Base-by-base conservation (phyloP, 2,797 vertebrate genomes). In the Cuniculus paca region DNA sequence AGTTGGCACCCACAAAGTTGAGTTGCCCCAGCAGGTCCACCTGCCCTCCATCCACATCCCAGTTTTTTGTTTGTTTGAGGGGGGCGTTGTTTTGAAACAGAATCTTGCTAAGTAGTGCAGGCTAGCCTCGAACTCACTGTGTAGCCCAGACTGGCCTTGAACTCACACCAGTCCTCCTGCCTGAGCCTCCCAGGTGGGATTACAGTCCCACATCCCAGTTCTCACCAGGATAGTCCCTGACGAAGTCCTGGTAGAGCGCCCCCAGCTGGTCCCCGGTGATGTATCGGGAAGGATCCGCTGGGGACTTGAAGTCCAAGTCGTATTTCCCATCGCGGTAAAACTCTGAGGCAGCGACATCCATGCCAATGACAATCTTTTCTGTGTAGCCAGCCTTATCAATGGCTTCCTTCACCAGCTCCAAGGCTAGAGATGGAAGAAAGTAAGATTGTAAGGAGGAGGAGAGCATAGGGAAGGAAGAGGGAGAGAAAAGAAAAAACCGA, bases 271-370 rank as follows among this genome's bases (percentile, higher is more conserved):
- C 99, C 3, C 98, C 99, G 7, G 98, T 99, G 98, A 99, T 99
- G 97, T 99, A 99, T 94, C 99, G 99, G 82, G 99, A 99, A 60
- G 99, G 99, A 34, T 99, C 99, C 42, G 99, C 99, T 0, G 99
- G 99, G 68, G 99, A 99, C 98, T 99, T 99, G 97, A 99, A 99
- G 98, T 99, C 99, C 97, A 99, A 98, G 98, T 99, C 99, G 0
- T 99, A 99, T 98, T 99, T 99, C 90, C 99, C 99, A 61, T 99
- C 99, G 0, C 98, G 99, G 97, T 99, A 99, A 98, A 99, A 99
- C 97, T 99, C 99, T 0, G 99, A 99, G 50, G 99, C 99, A 4
- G 99, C 99, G 0, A 99, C 99, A 3, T 99, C 99, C 99, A 99
- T 99, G 58, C 99, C 99, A 0, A 99, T 99, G 96, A 99, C 99